Base-by-base conservation (phyloP, 2,797 vertebrate genomes). In the Amblyopsis hoosieri region DNA sequence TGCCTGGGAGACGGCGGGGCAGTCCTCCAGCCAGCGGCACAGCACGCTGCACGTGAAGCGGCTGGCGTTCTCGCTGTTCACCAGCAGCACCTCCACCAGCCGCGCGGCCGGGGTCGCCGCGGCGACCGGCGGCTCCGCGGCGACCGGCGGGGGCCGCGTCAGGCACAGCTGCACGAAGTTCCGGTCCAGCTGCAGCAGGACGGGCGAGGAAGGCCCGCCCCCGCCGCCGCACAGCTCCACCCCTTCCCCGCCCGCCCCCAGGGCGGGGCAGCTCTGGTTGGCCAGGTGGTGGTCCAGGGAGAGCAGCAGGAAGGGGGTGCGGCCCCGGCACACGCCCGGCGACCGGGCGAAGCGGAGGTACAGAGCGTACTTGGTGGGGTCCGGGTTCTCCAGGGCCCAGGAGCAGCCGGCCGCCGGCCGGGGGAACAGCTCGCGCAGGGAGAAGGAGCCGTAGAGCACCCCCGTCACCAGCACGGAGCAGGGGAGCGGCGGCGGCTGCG, bases 41-140 rank as follows among this genome's bases (percentile, higher is more conserved):
- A 99, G 92, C 74, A 98, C 93, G 0, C 96, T 95, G 1, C 97
- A 99, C 67, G 96, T 98, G 73, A 98, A 98, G 90, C 97, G 97
- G 86, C 96, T 98, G 64, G 97, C 97, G 90, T 98, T 99, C 92
- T 98, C 97, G 73, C 98, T 98, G 90, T 99, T 98, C 69, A 98
- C 97, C 63, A 99, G 94, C 54, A 99, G 85, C 74, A 98, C 95
- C 82, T 99, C 97, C 1, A 98, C 95, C 1, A 98, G 93, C 62
- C 95, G 93, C 64, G 97, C 94, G 61, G 95, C 96, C 79, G 97
- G 87, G 7, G 95, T 92, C 0, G 95, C 94, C 1, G 93, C 92
- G 0, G 93, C 65, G 62, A 95, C 77, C 91, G 89, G 76, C 91
- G 87, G 47, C 89, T 92, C 68, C 19, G 19, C 2, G 60, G 91